These are phyloP conservation scores for Colistium nudipinnis DNA, from an alignment of 2,113 vertebrate species.

Conservation along the genomic window DNA sequence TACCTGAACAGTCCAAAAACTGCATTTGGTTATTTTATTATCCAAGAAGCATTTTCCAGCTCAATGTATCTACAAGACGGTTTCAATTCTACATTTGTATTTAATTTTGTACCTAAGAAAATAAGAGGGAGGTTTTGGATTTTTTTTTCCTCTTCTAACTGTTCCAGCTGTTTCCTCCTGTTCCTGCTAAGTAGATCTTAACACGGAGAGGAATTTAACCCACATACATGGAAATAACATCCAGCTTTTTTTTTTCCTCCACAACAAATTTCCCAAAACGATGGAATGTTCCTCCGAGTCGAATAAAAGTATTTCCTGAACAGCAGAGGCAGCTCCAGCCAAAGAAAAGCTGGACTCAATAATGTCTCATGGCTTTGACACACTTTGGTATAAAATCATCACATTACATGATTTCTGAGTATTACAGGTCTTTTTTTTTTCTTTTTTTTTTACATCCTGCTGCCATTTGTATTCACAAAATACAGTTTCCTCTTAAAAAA, in stretches of 20 bases:
- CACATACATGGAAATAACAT: conserved; percentile 1
- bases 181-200: too few species aligned
- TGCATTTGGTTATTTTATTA: too few species aligned
- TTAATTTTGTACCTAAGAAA: not conserved
- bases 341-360: conserved; percentile 29
- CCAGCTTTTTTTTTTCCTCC: conserved; percentile 5
- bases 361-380: conserved; percentile 5
- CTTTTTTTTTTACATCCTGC: not conserved
- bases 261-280: conserved; percentile 10
- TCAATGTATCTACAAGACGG: not conserved
- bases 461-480: not conserved
- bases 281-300: not conserved
- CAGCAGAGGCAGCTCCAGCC: conserved; percentile 11
- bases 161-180: not conserved
- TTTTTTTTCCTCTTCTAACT: not conserved
- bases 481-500: too few species aligned
- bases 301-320: conserved; percentile 23
- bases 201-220: too few species aligned
- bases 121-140: not conserved
- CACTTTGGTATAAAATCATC: conserved; percentile 34
- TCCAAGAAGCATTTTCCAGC: not conserved
- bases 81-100: not conserved
- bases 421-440: conserved; percentile 9
- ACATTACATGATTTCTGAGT: conserved; percentile 14
- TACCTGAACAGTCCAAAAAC: too few species aligned